Conservation (phyloP, 2,797 vertebrate genomes). For the Hyperoplus lanceolatus region DNA sequence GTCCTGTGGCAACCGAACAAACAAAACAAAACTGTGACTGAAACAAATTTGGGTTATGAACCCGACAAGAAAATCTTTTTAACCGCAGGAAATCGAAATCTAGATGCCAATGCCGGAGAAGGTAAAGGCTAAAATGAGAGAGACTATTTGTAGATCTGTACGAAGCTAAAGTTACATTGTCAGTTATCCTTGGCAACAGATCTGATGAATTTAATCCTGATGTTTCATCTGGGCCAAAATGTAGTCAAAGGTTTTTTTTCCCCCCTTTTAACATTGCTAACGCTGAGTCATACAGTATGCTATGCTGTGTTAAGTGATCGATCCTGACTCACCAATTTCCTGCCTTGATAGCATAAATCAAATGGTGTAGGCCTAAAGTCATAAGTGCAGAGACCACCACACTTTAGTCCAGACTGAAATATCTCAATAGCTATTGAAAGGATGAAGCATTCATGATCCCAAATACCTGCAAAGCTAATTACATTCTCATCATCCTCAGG, state of each 20-base stretch:
- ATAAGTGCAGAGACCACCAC: slow-evolving; percentile 1
- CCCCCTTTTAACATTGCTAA: slow-evolving; percentile 47
- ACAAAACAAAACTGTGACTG: slow-evolving; percentile 35
- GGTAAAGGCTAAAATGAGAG: slow-evolving; percentile 56
- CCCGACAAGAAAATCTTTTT: slow-evolving; percentile 25
- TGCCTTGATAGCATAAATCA: slow-evolving; percentile 33
- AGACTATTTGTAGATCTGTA: slow-evolving; percentile 60
- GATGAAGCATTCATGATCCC: background rate
- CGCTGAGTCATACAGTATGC: slow-evolving; percentile 50
- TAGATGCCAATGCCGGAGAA: slow-evolving; percentile 31
- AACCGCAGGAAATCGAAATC: slow-evolving; percentile 38
- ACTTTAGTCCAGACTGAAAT: background rate
- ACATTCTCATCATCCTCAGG: background rate
- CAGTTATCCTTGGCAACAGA: slow-evolving; percentile 63
- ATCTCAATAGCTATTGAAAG: background rate
- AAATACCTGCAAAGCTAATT: background rate
- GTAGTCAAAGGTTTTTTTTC: slow-evolving; percentile 56
- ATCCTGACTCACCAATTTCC: slow-evolving; percentile 42
- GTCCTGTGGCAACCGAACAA: slow-evolving; percentile 50
- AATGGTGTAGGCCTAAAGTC: too few relatives aligned
- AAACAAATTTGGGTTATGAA: slow-evolving; percentile 27
- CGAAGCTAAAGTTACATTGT: slow-evolving; percentile 54
- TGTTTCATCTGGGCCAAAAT: slow-evolving; percentile 57
- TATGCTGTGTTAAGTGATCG: slow-evolving; percentile 37
- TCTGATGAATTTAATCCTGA: slow-evolving; percentile 67